Evolutionary conservation across 1,140 invertebrate genomes (phyloP).

Genomic region (Eumeta japonica): DNA sequence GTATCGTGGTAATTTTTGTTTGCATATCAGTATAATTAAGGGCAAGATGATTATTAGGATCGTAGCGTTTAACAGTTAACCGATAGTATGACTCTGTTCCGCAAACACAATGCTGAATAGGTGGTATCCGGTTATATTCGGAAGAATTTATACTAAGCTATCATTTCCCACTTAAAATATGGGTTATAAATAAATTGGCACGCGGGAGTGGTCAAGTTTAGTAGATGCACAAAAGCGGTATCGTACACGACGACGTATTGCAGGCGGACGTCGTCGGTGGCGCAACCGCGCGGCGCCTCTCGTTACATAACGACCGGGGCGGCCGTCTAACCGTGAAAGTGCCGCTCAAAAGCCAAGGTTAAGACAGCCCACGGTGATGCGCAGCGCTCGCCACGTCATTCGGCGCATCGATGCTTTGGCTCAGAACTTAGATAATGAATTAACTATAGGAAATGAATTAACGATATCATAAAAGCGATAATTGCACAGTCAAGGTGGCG

Average conservation of each 20-base stretch:
- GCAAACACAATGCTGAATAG: no score
- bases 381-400: not conserved
- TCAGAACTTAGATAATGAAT: not conserved
- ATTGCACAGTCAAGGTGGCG: no score
- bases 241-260: no score
- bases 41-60: no score
- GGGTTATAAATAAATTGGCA: not conserved
- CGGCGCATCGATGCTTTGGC: not conserved
- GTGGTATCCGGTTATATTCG: no score
- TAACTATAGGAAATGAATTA: not conserved
- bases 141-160: not conserved
- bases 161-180: not conserved
- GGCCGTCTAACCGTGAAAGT: conserved; percentile 56
- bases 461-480: no score
- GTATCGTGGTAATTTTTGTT: no score
- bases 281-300: conserved; percentile 43
- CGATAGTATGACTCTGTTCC: no score
- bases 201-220: conserved; percentile 18
- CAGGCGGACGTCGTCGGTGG: no score
- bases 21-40: no score
- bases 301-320: conserved; percentile 47
- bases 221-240: conserved; percentile 33
- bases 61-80: no score
- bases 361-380: conserved; percentile 34
- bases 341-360: conserved; percentile 56